phyloP scores from a whole-genome alignment of 2,113 vertebrate genomes.

The Coreoperca whiteheadi region DNA sequence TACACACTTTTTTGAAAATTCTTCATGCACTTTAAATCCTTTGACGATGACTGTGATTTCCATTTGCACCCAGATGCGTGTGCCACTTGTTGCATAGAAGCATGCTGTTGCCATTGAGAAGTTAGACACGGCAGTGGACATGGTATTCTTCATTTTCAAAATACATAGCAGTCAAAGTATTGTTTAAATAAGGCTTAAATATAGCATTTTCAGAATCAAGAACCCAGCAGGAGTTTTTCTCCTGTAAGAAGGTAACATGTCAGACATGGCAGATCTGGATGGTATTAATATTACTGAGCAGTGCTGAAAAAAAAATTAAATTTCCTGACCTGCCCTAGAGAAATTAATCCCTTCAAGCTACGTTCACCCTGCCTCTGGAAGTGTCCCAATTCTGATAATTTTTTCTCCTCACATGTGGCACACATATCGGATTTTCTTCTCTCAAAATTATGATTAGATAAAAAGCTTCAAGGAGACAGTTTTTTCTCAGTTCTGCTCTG shows the following conservation, averaged over 20 bases:
- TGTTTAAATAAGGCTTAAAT: conserved; percentile 6
- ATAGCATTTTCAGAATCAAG: background rate
- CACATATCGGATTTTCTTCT: conserved; percentile 24
- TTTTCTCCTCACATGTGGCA: conserved; percentile 27
- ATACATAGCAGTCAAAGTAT: background rate
- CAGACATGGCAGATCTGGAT: conserved; percentile 10
- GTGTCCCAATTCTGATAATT: conserved; percentile 35
- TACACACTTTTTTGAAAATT: background rate
- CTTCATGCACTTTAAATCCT: background rate
- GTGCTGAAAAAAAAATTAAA: conserved; percentile 39
- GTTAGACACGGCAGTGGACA: background rate
- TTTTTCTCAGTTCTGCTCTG: conserved; percentile 2
- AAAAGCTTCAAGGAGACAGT: conserved; percentile 22
- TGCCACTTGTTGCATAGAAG: conserved; percentile 18
- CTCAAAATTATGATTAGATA: conserved; percentile 1
- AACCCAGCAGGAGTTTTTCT: conserved; percentile 5
- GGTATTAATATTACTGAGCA: conserved; percentile 30
- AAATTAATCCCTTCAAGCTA: conserved; percentile 43
- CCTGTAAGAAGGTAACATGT: background rate
- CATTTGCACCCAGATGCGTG: background rate
- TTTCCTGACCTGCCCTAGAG: conserved; percentile 38
- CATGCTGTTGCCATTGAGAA: background rate
- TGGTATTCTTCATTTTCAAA: background rate
- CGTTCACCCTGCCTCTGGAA: conserved; percentile 34
- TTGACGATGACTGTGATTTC: background rate